Evolutionary conservation across 2,888 invertebrate genomes (phyloP).

Genomic region (Crematogaster levior): DNA sequence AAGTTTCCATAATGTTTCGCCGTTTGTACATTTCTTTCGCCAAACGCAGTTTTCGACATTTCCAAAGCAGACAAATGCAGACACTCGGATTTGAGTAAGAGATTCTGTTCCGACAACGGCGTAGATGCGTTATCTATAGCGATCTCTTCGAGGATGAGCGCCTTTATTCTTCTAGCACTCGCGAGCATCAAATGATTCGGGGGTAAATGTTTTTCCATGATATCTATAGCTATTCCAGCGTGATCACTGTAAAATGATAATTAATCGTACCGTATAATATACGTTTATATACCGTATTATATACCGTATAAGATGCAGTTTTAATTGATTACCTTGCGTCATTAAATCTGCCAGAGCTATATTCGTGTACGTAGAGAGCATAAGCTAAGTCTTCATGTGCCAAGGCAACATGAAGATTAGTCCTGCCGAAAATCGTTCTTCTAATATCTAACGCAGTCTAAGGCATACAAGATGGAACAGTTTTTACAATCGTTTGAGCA

Average conservation of each 20-base stretch:
- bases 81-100: constrained; percentile 93
- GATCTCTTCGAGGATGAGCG: constrained; percentile 96
- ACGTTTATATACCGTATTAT: constrained; percentile 4
- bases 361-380: constrained; percentile 96
- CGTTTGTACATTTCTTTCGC: constrained; percentile 97
- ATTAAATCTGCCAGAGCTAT: constrained; percentile 94
- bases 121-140: constrained; percentile 92
- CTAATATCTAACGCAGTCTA: constrained; percentile 91
- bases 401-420: constrained; percentile 95
- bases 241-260: constrained; percentile 88
- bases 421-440: constrained; percentile 92
- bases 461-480: not conserved
- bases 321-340: constrained; percentile 88
- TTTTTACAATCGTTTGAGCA: not conserved
- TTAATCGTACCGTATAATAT: constrained; percentile 3
- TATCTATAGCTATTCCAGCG: constrained; percentile 93
- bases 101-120: constrained; percentile 86
- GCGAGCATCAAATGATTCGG: constrained; percentile 94
- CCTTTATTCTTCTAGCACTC: constrained; percentile 96
- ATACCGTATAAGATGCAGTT: constrained; percentile 3
- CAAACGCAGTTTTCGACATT: constrained; percentile 93
- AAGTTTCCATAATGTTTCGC: constrained; percentile 98
- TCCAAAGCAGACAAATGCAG: constrained; percentile 94
- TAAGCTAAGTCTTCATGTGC: constrained; percentile 97
- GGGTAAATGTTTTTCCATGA: constrained; percentile 93